Evolutionary conservation across 2,113 vertebrate genomes (phyloP), one percentile per base, ranked within the genome.

Genomic region (human (Homo sapiens)): DNA sequence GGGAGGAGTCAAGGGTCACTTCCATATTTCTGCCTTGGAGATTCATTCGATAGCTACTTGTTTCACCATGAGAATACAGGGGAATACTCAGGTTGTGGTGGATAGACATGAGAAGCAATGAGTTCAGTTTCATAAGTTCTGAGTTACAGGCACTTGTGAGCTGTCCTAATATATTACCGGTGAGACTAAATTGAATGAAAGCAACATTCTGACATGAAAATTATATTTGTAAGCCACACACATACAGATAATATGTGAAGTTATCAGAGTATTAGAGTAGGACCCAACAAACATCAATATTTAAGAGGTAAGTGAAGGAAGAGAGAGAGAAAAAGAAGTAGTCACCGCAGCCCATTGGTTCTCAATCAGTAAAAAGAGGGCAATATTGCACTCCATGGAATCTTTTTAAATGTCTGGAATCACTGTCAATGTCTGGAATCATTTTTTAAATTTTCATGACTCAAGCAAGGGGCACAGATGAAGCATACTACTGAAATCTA

Each of bases 281-380:
- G 48, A 66, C 3, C 1, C 55, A 82, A 30, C 27, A 3, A 73
- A 52, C 18, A 64, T 22, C 35, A 80, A 45, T 22, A 73, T 59
- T 72, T 57, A 93, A 68, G 2, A n/a, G 45, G 22, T 59, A 66
- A 80, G 12, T 76, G 40, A 10, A 72, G 20, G n/a, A 18, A 64
- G 27, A 59, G 1, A 45, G 32, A 55, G 20, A 75, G 17, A 86
- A 13, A 86, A 25, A 43, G 43, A 73, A 83, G 27, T 11, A 87
- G 14, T 57, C 40, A 82, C 66, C 50, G 18, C 40, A 55, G 23
- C 38, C n/a, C 30, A 86, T 2, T 81, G 45, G 4, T 23, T 27
- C 18, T 48, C 13, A 70, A 59, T 3, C 0, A 4, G 20, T 8
- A 4, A 0, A 30, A 27, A 66, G 5, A 13, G 6, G 6, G 6